Evolutionary conservation across 2,888 invertebrate genomes (phyloP), one percentile per base, ranked within the genome.

Genomic region (Dicycla oo): DNA sequence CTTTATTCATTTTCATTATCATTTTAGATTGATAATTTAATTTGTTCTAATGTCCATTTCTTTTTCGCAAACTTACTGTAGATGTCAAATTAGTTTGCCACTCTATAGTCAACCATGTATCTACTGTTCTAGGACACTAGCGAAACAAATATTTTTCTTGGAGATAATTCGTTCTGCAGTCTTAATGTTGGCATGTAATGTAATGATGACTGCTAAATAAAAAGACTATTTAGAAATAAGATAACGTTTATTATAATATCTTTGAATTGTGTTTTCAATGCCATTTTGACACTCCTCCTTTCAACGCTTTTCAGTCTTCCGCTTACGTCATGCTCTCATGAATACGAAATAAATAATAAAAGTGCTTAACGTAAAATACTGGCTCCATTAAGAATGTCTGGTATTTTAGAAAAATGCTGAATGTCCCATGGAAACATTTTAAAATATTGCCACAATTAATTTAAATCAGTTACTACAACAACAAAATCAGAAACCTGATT

Each of bases 241-340:
- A 66, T 76, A 54, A 30, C 30, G 10, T 58, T 49, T 54, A 65
- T 57, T 45, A 40, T 62, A 62, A 58, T 62, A 51, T 66, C 13
- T 53, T 15, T 58, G 58, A 69, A 26, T 58, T 38, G 43, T 49
- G 18, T 23, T 77, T 75, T 69, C 80, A 74, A 79, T 79, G 75
- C 7, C 73, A 73, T 63, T 83, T 66, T 63, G 75, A 66, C 83
- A 80, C 80, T 75, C 80, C 83, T 66, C 65, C 56, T 61, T 79
- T 78, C 45, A 51, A 45, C 40, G 26, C 13, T 45, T 58, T 71
- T 79, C 54, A 47, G 40, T 53, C 40, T 80, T 83, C 69, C 75
- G 80, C 54, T 53, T 66, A 26, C 75, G 83, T 80, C 54, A 69
- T 38, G 0, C n/a, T n/a, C 13, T 53, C 54, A 60, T 56, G 13